Evolutionary conservation across 2,113 vertebrate genomes (phyloP).

Genomic region (Carollia perspicillata): DNA sequence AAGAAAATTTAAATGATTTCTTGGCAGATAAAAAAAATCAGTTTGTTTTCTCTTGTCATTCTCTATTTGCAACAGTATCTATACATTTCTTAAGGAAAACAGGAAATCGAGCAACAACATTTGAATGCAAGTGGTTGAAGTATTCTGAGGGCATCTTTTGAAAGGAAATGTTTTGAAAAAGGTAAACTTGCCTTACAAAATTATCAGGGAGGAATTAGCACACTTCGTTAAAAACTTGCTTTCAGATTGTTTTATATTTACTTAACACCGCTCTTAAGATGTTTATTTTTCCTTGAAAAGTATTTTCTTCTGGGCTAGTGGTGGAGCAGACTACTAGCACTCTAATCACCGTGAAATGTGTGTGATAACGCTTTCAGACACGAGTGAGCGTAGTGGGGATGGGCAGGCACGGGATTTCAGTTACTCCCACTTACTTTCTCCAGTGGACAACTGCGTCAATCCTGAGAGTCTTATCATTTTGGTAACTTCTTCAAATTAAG

Average conservation of each 20-base stretch:
- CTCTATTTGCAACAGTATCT: neutral
- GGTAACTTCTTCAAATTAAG: neutral
- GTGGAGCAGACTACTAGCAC: neutral
- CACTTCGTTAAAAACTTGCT: neutral
- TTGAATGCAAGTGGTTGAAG: neutral
- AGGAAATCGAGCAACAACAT: neutral
- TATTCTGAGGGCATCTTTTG: neutral
- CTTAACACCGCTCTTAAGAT: neutral
- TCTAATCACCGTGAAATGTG: neutral
- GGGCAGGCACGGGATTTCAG: neutral
- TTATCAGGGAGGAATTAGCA: neutral
- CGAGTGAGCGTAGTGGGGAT: accelerated
- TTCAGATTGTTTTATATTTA: neutral
- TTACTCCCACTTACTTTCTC: neutral
- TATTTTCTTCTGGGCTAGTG: neutral
- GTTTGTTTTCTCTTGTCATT: neutral
- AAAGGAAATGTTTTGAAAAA: neutral
- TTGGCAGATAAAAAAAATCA: neutral
- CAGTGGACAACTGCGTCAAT: neutral
- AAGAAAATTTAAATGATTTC: conserved; percentile 43
- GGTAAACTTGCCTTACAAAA: neutral
- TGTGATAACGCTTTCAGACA: neutral
- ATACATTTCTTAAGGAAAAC: neutral
- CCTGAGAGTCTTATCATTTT: neutral
- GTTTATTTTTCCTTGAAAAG: neutral